phyloP scores from a whole-genome alignment of 1,140 invertebrate species.

The Eriosoma lanigerum region DNA sequence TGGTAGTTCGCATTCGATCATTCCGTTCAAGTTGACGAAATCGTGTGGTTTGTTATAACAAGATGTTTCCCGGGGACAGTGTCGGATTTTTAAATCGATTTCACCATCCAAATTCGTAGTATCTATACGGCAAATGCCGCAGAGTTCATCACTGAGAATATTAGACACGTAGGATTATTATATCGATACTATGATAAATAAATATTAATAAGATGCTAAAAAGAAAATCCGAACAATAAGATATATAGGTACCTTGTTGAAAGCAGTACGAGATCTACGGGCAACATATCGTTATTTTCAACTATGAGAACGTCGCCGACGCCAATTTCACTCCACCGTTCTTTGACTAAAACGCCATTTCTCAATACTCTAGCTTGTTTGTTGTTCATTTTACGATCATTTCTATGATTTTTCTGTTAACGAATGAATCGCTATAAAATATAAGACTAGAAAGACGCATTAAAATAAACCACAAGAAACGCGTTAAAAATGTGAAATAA shows the following conservation, averaged over 20 bases:
- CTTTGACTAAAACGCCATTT: constrained; percentile 70
- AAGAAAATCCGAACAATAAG: background rate
- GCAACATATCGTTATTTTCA: constrained; percentile 85
- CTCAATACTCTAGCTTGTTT: constrained; percentile 74
- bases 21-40: constrained; percentile 72
- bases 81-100: constrained; percentile 96
- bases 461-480: no score
- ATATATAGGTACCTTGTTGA: constrained; percentile 70
- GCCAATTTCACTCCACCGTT: constrained; percentile 73
- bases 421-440: no score
- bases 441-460: no score
- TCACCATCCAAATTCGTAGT: constrained; percentile 99
- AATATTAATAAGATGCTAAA: no score
- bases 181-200: no score
- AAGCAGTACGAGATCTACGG: constrained; percentile 86
- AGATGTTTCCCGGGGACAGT: constrained; percentile 79
- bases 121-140: constrained; percentile 97
- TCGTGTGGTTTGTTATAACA: constrained; percentile 72
- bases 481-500: no score
- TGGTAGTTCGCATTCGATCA: constrained; percentile 92
- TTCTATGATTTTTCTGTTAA: constrained; percentile 54
- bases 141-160: no score
- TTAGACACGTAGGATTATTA: no score
- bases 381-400: constrained; percentile 34
- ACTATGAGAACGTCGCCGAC: constrained; percentile 91